Base-by-base conservation (phyloP, 1,140 invertebrate genomes). In the Brachionus rotundiformis region DNA sequence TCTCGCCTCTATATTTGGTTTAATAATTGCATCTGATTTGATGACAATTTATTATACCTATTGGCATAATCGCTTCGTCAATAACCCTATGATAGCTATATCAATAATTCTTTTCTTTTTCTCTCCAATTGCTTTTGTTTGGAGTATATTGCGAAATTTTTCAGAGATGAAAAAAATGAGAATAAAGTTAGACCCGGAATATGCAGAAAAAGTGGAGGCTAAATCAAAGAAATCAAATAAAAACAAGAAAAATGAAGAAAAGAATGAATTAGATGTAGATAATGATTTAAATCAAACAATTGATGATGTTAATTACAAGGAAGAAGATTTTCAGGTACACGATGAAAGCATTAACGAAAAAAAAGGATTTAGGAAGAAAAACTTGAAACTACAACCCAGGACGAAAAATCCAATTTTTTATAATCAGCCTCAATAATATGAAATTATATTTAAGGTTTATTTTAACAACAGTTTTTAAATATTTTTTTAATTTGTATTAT, bases 61-160 rank as follows among this genome's bases (percentile, higher is more conserved):
- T 41, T 79, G 76, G 76, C 76, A 79, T 13, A 79, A 79, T 25
- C 44, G 76, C 1, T 79, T 27, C 25, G 76, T 79, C n/a, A 79
- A 79, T 41, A 79, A 36, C 6, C 44, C 76, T 16, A 79, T 79
- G 76, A 79, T 79, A 39, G 19, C 36, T 19, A n/a, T 79, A 7
- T 54, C 76, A 29, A 54, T 79, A 16, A 79, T 63, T 36, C 16
- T 79, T 6, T 79, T 59, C 16, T 79, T 79, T 59, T 79, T 79
- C 41, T 36, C 68, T 10, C 68, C 68, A 4, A 73, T 73, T 44
- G 19, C 39, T 23, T 73, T 73, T 2, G 36, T 73, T 11, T 41
- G 36, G 36, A 73, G 68, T 16, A 31, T 73, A 8, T 11, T 73
- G 6, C 11, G 16, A 7, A 73, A 73, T 73, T 73, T 73, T 23